Base-by-base conservation (phyloP, 2,113 vertebrate species). In the Silurus glanis region DNA sequence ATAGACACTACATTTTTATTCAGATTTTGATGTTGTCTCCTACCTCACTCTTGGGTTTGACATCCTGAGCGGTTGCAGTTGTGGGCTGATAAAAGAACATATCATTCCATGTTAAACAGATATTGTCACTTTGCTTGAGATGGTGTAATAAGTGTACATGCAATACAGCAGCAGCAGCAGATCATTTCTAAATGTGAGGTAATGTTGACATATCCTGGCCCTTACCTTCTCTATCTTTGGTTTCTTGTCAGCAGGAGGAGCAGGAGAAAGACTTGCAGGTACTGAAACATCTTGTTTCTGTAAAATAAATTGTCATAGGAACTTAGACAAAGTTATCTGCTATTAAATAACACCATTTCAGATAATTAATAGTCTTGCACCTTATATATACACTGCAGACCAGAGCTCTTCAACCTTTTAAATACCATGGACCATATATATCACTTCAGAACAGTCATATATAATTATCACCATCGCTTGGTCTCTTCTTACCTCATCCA, bases 241-340 rank as follows among this genome's bases (percentile, higher is more conserved):
- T 87, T 89, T 89, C 61, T 89, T 89, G 79, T 93, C 94, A 87
- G 88, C 92, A 75, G 91, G 93, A 55, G 93, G 90, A 78, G 91
- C 90, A 23, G 91, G 58, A 51, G 88, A 85, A 79, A 86, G 86
- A 14, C 82, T 82, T 12, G 87, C 37, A 37, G 62, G 21, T 12
- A 80, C 76, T 64, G 84, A 66, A 5, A 28, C 49, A 47, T 88
- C 87, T 61, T 62, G 66, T 88, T 91, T 91, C 93, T 94, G 87
- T 4, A 67, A 17, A 79, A 8, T 5, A 71, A 67, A 86, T 21
- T 17, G 10, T 72, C 56, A 67, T 9, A 85, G 56, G 55, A 0
- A 81, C 14, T 82, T 23, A 12, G 2, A 12, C 17, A 6, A 45
- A 47, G 8, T 28, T 13, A 23, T 23, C 45, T 49, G 9, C 19